Evolutionary conservation across 2,797 vertebrate genomes (phyloP), one percentile per base, ranked within the genome.

Genomic region (Sebastes ruberrimus): DNA sequence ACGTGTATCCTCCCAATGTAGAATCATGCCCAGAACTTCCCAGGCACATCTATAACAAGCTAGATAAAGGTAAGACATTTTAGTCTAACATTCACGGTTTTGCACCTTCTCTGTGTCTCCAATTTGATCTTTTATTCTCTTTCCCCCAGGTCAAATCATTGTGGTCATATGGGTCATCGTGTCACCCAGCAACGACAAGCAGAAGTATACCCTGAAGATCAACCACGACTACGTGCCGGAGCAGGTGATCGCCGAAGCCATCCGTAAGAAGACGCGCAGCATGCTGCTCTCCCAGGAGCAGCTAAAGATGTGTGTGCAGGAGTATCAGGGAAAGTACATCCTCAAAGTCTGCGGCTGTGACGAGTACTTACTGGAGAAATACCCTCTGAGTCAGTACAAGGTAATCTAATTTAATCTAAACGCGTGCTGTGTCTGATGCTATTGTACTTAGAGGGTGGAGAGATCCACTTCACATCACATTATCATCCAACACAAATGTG

Each of bases 151-250:
- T 90, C 98, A 99, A 96, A 99, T 99, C 90, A 99, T 99, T 75
- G 98, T 99, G 81, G 98, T 99, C 56, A 99, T 99, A 88, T 99
- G 98, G 98, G 98, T 99, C 74, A 99, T 99, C 73, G 98, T 99
- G 77, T 99, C 98, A 18, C 98, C 98, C 77, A 99, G 98, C 95
- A 99, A 99, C 27, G 98, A 99, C 90, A 99, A 99, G 81, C 98
- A 99, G 92, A 99, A 99, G 90, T 99, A 99, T 86, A 99, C 98
- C 33, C 93, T 99, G 86, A 99, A 99, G 95, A 99, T 99, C 95
- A 99, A 98, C 91, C 98, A 99, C 1, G 98, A 99, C 93, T 98
- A 95, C 88, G 98, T 99, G 72, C 98, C 98, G 30, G 98, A 99
- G 95, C 98, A 99, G 94, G 98, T 99, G 81, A 99, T 99, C 56